Evolutionary conservation across 1,140 invertebrate genomes (phyloP).

Genomic region (Lasioglossum baleicum): DNA sequence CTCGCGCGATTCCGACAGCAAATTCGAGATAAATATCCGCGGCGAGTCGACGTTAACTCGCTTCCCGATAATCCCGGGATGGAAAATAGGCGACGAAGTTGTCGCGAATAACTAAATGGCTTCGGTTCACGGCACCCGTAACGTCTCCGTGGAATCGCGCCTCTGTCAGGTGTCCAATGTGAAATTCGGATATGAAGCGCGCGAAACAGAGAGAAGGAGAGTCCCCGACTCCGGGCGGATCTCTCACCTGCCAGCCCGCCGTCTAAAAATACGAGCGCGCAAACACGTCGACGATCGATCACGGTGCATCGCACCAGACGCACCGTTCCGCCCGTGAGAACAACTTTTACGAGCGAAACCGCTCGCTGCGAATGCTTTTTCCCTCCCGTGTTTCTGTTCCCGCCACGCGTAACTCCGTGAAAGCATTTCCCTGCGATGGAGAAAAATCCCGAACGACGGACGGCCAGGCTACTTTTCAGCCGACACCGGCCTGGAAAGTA

Average conservation of each 20-base stretch:
- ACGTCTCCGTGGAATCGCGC: constrained; percentile 2
- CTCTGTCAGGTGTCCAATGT: constrained; percentile 37
- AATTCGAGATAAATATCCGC: not conserved
- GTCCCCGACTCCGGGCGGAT: constrained; percentile 49
- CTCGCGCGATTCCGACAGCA: not conserved
- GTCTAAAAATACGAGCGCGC: constrained; percentile 64
- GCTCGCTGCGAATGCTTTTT: not conserved
- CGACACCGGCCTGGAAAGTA: too few relatives aligned
- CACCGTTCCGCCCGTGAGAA: not conserved
- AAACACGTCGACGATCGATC: constrained; percentile 38
- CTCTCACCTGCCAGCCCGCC: constrained; percentile 54
- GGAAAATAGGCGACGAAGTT: not conserved
- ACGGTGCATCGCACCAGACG: constrained; percentile 36
- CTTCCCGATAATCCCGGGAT: constrained; percentile 10
- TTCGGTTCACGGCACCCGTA: not conserved
- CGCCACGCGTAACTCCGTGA: not conserved
- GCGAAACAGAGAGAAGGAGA: constrained; percentile 50
- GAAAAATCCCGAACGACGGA: not conserved
- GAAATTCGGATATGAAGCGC: constrained; percentile 42
- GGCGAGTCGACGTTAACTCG: not conserved
- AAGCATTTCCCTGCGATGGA: not conserved
- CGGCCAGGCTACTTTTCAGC: not conserved
- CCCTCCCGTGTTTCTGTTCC: not conserved
- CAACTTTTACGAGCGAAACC: constrained; percentile 14
- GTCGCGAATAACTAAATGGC: not conserved